Conservation (phyloP, 1,140 invertebrate genomes). For the Plodia interpunctella region DNA sequence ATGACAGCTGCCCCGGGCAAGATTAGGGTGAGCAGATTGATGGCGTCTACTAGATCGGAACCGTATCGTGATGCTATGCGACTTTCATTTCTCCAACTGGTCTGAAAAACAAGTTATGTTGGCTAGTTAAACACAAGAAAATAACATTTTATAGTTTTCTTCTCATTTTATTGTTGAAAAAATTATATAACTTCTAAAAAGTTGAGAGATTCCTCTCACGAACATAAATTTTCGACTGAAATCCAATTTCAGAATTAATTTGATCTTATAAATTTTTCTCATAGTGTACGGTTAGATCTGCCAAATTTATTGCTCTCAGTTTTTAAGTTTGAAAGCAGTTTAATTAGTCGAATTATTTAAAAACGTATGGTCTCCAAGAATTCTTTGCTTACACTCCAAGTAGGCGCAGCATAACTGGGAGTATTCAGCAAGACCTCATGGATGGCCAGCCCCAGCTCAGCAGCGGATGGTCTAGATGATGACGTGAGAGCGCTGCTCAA, state of each 20-base stretch:
- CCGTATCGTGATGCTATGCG: slow-evolving; percentile 76
- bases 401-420: slow-evolving; percentile 39
- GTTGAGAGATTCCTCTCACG: no score
- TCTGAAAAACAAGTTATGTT: slow-evolving; percentile 42
- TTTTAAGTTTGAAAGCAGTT: no score
- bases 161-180: no score
- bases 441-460: slow-evolving; percentile 45
- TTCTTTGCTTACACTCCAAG: slow-evolving; percentile 48
- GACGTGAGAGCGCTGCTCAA: slow-evolving; percentile 47
- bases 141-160: no score
- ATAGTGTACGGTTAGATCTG: no score
- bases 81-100: slow-evolving; percentile 75
- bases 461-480: slow-evolving; percentile 27
- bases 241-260: no score
- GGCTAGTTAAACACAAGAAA: no score
- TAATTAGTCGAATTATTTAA: no score
- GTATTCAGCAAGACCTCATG: slow-evolving; percentile 42
- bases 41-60: slow-evolving; percentile 76
- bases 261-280: no score
- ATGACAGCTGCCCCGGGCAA: slow-evolving; percentile 81
- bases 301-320: no score
- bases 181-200: no score
- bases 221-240: no score
- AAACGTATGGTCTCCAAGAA: neutral
- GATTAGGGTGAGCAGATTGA: slow-evolving; percentile 79